Conservation (phyloP, 2,888 invertebrate genomes). For the Eupithecia dodoneata region DNA sequence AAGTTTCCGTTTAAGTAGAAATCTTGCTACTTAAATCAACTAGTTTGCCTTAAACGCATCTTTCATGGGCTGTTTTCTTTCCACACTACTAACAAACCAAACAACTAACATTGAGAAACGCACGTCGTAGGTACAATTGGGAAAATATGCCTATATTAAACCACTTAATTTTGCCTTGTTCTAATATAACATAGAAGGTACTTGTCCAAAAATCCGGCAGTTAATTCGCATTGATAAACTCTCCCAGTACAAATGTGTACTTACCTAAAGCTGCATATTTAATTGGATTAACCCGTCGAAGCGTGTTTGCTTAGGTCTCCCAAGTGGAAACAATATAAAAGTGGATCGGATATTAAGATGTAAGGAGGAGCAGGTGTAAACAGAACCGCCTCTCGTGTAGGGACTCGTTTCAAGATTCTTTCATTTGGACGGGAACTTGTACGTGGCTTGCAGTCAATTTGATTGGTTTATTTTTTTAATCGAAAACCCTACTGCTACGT, state of each 20-base stretch:
- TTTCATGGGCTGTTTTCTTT: too few species aligned
- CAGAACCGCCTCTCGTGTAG: conserved; percentile 60
- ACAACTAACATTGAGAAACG: too few species aligned
- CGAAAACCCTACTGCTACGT: background rate
- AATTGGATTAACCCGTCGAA: conserved; percentile 76
- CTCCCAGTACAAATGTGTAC: conserved; percentile 60
- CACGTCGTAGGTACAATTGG: too few species aligned
- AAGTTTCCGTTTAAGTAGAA: too few species aligned
- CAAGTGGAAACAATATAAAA: conserved; percentile 75
- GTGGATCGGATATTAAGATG: conserved; percentile 78
- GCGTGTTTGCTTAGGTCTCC: conserved; percentile 75
- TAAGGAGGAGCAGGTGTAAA: conserved; percentile 77
- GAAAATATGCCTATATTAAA: background rate
- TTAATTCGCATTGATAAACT: conserved; percentile 57
- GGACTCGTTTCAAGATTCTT: conserved; percentile 68
- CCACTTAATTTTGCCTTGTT: background rate
- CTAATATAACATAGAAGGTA: background rate
- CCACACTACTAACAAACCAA: too few species aligned
- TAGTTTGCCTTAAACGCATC: too few species aligned
- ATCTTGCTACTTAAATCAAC: too few species aligned
- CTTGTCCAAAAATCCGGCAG: conserved; percentile 32
- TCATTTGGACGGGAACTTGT: conserved; percentile 54
- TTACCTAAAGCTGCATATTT: conserved; percentile 11
- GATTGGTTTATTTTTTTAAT: conserved; percentile 28
- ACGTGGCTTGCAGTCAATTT: conserved; percentile 24